Base-by-base conservation (phyloP, 2,888 invertebrate genomes). In the Eugnorisma glareosa region DNA sequence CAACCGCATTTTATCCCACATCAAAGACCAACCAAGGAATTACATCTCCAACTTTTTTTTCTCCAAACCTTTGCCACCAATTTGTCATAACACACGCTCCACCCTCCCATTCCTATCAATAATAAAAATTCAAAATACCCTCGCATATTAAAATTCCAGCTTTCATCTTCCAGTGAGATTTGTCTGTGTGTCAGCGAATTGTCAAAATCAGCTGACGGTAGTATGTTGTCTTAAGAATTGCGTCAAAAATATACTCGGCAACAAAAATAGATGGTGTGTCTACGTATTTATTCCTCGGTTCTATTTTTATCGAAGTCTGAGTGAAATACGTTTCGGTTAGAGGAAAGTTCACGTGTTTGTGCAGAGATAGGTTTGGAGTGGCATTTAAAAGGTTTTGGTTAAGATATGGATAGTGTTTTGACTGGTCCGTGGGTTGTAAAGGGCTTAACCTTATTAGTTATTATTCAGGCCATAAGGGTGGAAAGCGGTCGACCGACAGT, bases 171-270 rank as follows among this genome's bases (percentile, higher is more conserved):
- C 73, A 70, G 80, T 75, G 71, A 81, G 78, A 89, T 88, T 85
- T 86, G 89, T 89, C 81, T 73, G 75, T 51, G 66, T 90, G 90
- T 92, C 91, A 89, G 82, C 89, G 76, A 82, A 89, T 88, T 91
- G 89, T 90, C 89, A 91, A 89, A 88, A 88, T 91, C 92, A 91
- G 90, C 90, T 92, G 92, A 87, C 89, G 86, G 82, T 79, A 74
- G 84, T 87, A 83, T 88, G 87, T 91, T 90, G 85, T 88, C 83
- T 85, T 79, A 70, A 66, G 83, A 84, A 87, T 87, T 88, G 88
- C 91, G 90, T 91, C 89, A 89, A 89, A 91, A 91, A 90, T 90
- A 89, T 83, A 86, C 83, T 70, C 67, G 81, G 75, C 43, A 78
- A 86, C 84, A 64, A 83, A 89, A 91, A 91, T 91, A 91, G 91